Base-by-base conservation (phyloP, 2,113 vertebrate species). In the Pagrus major region DNA sequence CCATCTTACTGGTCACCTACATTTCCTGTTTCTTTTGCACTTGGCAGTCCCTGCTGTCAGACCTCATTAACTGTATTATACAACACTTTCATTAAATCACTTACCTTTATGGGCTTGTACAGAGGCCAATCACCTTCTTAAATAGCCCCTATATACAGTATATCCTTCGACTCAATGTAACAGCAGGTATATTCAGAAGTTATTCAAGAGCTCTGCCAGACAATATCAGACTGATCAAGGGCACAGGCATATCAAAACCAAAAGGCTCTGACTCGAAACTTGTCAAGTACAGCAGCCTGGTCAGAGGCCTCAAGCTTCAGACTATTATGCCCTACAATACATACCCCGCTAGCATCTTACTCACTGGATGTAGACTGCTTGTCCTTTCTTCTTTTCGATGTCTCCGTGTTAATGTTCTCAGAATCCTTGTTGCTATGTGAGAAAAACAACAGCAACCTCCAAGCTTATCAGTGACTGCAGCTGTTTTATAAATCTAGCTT, bases 1-100 rank as follows among this genome's bases (percentile, higher is more conserved):
- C 25, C 35, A 49, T 21, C 44, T 66, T 71, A 47, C 5, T 59
- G 31, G 33, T 46, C 58, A 71, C 46, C 42, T 49, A 71, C 15
- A 23, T 59, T 18, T 55, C 16, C 27, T 37, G 9, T 68, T 63
- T 47, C 4, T 64, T 31, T 59, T 49, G 3, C 7, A 39, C 52
- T 58, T 74, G 63, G 55, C 18, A 35, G 35, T 52, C 9, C 3
- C 27, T 21, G 63, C 33, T 42, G 51, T 42, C 51, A 63, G 46
- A 51, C 58, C 47, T 76, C 27, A n/a, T 31, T 42, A 5, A 46
- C 16, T 55, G n/a, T 16, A 46, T 67, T 46, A 59, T 33, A 54
- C 18, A 54, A 59, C 21, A 60, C n/a, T 37, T 60, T 27, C 9
- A 72, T 60, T 37, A 25, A 20, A 54, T 61, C 21, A 52, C 29